phyloP scores from a whole-genome alignment of 2,797 vertebrate genomes.

The Myotis vivesi region DNA sequence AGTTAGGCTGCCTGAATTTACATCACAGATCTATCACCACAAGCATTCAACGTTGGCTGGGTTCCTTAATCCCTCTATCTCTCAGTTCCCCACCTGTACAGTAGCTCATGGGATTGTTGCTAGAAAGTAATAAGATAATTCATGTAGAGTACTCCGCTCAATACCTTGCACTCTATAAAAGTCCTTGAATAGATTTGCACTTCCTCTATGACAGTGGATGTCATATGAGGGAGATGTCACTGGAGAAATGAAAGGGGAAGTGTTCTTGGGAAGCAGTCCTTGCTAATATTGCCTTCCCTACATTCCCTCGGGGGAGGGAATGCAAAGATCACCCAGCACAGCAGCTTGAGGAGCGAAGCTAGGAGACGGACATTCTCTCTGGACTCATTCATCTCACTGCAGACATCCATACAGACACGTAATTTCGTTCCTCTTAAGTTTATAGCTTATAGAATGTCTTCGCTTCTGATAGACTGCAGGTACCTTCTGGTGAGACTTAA shows the following conservation, averaged over 20 bases:
- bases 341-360: neutral
- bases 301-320: neutral
- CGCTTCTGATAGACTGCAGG: conserved; percentile 58
- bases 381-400: neutral
- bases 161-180: neutral
- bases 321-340: neutral
- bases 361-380: neutral
- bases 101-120: neutral
- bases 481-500: conserved; percentile 53
- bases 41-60: fast-evolving
- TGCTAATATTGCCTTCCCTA: neutral
- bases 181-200: neutral
- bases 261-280: neutral
- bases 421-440: conserved; percentile 9
- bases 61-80: neutral
- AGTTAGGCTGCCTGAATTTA: neutral
- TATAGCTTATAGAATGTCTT: neutral
- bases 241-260: neutral
- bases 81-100: neutral
- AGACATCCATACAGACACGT: neutral
- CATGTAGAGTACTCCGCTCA: neutral
- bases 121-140: neutral
- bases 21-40: neutral
- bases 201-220: fast-evolving
- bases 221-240: neutral